phyloP scores from a whole-genome alignment of 2,113 vertebrate genomes.

The Phaethornis superciliosus region DNA sequence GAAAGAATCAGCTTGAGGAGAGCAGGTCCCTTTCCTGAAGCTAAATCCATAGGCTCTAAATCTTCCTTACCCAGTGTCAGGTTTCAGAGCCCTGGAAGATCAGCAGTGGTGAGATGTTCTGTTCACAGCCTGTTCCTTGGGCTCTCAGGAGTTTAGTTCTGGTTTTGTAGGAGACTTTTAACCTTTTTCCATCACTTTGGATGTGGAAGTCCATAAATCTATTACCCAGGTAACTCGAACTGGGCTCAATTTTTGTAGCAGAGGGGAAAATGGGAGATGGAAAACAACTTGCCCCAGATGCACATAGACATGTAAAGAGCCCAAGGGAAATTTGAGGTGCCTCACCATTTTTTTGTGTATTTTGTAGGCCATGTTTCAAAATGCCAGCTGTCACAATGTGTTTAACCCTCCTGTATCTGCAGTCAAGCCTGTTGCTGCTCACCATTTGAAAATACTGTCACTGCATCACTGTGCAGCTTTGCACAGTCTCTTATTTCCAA shows the following conservation, averaged over 20 bases:
- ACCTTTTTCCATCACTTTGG: neutral
- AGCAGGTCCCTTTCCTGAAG: neutral
- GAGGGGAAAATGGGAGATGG: neutral
- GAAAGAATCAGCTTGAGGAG: neutral
- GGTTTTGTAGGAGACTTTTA: neutral
- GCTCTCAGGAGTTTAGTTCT: neutral
- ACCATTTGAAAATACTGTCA: neutral
- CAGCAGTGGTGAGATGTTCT: neutral
- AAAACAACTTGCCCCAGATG: neutral
- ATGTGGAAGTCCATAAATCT: neutral
- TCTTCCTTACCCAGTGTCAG: neutral
- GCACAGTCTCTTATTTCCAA: neutral
- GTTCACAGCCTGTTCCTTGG: accelerated
- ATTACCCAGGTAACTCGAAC: neutral
- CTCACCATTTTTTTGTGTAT: neutral
- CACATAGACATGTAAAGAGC: neutral
- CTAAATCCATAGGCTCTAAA: neutral
- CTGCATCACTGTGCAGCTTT: neutral
- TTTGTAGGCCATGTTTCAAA: neutral
- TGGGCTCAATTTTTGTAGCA: neutral
- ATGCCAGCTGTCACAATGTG: neutral
- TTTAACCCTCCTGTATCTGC: neutral
- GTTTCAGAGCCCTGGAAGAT: conserved; percentile 24
- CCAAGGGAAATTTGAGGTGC: neutral
- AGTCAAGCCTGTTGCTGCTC: neutral